Evolutionary conservation across 2,888 invertebrate genomes (phyloP).

Genomic region (Sesamia inferens): DNA sequence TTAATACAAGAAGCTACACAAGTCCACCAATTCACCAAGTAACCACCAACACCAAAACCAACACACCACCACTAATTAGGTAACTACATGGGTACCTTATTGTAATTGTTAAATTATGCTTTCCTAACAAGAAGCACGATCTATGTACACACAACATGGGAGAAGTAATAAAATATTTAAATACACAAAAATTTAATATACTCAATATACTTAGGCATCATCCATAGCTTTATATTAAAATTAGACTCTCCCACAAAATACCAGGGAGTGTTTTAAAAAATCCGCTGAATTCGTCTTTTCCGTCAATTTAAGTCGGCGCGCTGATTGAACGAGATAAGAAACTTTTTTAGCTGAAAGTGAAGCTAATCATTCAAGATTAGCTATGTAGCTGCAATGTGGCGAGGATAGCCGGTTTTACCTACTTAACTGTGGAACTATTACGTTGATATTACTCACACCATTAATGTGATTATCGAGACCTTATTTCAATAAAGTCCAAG

Average conservation of each 20-base stretch:
- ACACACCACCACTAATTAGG: not conserved
- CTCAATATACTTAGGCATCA: too few species aligned
- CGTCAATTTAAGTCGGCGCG: conserved; percentile 45
- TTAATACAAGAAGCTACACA: too few species aligned
- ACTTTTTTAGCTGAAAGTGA: conserved; percentile 39
- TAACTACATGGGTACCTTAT: not conserved
- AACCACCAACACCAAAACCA: too few species aligned
- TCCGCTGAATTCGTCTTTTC: conserved; percentile 39
- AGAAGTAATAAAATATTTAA: not conserved
- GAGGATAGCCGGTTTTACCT: conserved; percentile 9
- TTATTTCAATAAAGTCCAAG: not conserved
- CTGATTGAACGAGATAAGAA: conserved; percentile 50
- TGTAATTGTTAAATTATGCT: too few species aligned
- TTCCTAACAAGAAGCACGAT: too few species aligned
- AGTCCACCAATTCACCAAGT: too few species aligned
- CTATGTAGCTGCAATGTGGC: conserved; percentile 28
- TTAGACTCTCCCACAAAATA: not conserved
- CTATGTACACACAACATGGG: not conserved
- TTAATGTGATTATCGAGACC: not conserved
- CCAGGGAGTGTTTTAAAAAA: conserved; percentile 26
- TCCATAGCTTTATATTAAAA: conserved; percentile 9
- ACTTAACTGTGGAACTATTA: conserved; percentile 12
- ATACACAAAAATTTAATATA: too few species aligned
- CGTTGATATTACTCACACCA: not conserved
- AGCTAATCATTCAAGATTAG: conserved; percentile 54